Base-by-base conservation (phyloP, 2,888 invertebrate genomes). In the Limenitis camilla region DNA sequence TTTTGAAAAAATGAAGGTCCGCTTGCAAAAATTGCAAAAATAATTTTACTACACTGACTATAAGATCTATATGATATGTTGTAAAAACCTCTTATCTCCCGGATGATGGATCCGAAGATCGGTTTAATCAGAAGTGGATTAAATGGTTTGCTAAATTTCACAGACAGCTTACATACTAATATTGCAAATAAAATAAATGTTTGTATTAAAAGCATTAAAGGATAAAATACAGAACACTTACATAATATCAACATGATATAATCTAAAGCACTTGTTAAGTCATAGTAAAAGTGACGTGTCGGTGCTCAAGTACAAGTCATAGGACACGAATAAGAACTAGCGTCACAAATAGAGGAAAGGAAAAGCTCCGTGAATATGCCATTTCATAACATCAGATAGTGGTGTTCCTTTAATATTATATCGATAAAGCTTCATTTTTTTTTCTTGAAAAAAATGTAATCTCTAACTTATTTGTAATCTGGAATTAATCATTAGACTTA, bases 371-470 rank as follows among this genome's bases (percentile, higher is more conserved):
- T 61, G 60, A 62, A 62, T 19, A 19, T 55, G 33, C 46, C 54
- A 61, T 69, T 67, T 68, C 73, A 67, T 71, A 71, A 71, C 56
- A 61, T 36, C 41, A n/a, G 30, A 33, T 60, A 61, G 62, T 56
- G 63, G 53, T 41, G 63, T 40, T n/a, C 27, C 33, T 28, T 48
- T 35, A 32, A 44, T 45, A 30, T n/a, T 32, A n/a, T 48, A 28
- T 9, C 33, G 10, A 38, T 31, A 32, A 44, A 31, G 5, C 6
- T 41, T 40, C 19, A 11, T 30, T 31, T 6, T 5, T 10, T 10
- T 19, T 27, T 31, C 7, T 5, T n/a, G 11, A 8, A n/a, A n/a
- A n/a, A n/a, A n/a, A n/a, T n/a, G n/a, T n/a, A n/a, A n/a, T n/a
- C n/a, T n/a, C n/a, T n/a, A n/a, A n/a, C n/a, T n/a, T n/a, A n/a